These are phyloP conservation scores for Calyptommatus sinebrachiatus DNA, from an alignment of 2,113 vertebrate genomes.

Conservation along the genomic window DNA sequence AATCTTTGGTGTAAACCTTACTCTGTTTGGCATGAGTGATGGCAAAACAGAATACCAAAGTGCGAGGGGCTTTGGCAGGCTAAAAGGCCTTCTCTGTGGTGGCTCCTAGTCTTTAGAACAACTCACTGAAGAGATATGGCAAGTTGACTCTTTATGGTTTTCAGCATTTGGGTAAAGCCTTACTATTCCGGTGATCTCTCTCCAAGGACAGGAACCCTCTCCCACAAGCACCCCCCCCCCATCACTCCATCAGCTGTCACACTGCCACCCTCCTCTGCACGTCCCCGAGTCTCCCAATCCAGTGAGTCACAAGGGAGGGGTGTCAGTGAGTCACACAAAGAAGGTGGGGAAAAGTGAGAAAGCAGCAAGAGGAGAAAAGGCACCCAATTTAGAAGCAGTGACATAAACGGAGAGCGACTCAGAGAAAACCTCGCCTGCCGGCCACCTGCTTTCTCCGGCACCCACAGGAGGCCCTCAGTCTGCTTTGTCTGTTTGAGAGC, in stretches of 20 bases:
- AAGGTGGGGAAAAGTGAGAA: neutral
- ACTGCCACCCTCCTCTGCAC: neutral
- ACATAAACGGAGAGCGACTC: neutral
- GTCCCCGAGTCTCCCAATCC: neutral
- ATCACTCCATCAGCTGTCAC: neutral
- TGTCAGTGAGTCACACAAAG: neutral
- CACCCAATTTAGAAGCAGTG: neutral
- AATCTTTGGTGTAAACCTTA: too few species aligned
- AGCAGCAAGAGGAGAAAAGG: neutral
- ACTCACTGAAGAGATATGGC: too few species aligned
- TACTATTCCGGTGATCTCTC: too few species aligned
- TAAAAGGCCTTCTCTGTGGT: too few species aligned
- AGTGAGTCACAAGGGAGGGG: constrained; percentile 13
- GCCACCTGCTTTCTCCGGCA: neutral
- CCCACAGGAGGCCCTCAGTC: neutral
- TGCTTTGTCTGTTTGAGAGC: too few species aligned
- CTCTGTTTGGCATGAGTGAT: too few species aligned
- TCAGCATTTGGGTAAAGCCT: too few species aligned
- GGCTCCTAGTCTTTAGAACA: too few species aligned
- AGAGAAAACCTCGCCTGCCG: too few species aligned
- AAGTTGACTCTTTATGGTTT: too few species aligned
- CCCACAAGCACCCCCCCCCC: neutral
- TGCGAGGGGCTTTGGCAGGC: too few species aligned
- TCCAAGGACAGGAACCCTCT: neutral
- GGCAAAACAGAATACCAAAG: too few species aligned